phyloP scores from a whole-genome alignment of 1,140 invertebrate genomes.

The Lethocerus indicus region DNA sequence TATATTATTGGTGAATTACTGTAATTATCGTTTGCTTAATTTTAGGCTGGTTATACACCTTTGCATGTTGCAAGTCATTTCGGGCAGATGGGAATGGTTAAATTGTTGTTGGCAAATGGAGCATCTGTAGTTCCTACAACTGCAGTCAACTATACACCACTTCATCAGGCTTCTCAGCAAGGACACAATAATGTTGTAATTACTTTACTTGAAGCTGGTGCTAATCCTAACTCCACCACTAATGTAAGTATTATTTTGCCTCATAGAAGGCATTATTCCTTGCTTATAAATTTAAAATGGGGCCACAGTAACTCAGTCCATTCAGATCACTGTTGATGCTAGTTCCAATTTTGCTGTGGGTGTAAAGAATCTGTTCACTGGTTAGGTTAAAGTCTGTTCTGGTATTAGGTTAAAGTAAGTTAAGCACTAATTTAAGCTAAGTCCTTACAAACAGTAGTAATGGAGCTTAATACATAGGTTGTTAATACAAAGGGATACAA shows the following conservation, averaged over 20 bases:
- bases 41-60: constrained; percentile 82
- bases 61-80: constrained; percentile 98
- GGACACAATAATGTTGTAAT: constrained; percentile 93
- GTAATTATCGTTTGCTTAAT: background rate
- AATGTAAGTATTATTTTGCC: constrained; percentile 44
- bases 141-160: constrained; percentile 75
- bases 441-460: too few relatives aligned
- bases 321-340: too few relatives aligned
- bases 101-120: constrained; percentile 59
- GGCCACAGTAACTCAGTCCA: too few relatives aligned
- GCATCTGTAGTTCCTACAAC: constrained; percentile 54
- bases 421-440: too few relatives aligned
- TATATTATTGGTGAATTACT: background rate
- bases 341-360: too few relatives aligned
- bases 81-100: constrained; percentile 94
- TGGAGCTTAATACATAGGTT: too few relatives aligned
- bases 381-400: too few relatives aligned
- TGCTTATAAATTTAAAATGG: too few relatives aligned
- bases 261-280: too few relatives aligned
- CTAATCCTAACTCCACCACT: constrained; percentile 86
- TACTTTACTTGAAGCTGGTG: constrained; percentile 81
- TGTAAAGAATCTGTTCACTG: too few relatives aligned
- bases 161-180: constrained; percentile 97
- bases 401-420: too few relatives aligned
- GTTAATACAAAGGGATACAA: too few relatives aligned